Evolutionary conservation across 2,113 vertebrate genomes (phyloP).

Genomic region (Pseudonaja textilis): DNA sequence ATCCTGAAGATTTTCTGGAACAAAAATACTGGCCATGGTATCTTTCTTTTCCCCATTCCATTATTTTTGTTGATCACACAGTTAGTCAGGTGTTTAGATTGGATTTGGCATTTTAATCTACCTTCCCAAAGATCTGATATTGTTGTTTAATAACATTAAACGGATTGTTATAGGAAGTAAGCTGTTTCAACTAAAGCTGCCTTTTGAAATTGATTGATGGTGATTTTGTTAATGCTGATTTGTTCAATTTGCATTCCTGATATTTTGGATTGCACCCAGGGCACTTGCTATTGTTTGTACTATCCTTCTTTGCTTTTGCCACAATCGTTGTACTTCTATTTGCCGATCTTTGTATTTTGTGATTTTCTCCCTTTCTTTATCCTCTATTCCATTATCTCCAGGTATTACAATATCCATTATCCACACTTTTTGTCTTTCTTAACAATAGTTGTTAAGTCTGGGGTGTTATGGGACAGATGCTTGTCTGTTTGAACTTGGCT

Average conservation of each 20-base stretch:
- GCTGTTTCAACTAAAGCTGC: neutral
- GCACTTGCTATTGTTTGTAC: neutral
- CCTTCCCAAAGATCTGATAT: neutral
- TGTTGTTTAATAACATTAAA: neutral
- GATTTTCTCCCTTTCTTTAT: neutral
- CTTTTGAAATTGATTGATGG: neutral
- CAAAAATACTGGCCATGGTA: neutral
- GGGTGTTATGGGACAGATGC: neutral
- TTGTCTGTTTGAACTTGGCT: neutral
- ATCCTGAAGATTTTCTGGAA: neutral
- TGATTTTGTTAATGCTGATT: neutral
- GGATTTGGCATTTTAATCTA: neutral
- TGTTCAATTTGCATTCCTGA: neutral
- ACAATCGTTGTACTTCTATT: neutral
- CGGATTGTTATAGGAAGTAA: neutral
- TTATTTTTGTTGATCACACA: neutral
- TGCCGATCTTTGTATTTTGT: neutral
- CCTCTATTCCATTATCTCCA: neutral
- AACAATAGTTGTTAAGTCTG: neutral
- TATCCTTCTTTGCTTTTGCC: neutral
- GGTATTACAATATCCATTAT: neutral
- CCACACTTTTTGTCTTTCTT: neutral
- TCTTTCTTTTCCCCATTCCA: neutral
- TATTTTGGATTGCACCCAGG: neutral
- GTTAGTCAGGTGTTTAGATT: neutral